Conservation (phyloP, 2,888 invertebrate species). For the Drosophila ustulata region DNA sequence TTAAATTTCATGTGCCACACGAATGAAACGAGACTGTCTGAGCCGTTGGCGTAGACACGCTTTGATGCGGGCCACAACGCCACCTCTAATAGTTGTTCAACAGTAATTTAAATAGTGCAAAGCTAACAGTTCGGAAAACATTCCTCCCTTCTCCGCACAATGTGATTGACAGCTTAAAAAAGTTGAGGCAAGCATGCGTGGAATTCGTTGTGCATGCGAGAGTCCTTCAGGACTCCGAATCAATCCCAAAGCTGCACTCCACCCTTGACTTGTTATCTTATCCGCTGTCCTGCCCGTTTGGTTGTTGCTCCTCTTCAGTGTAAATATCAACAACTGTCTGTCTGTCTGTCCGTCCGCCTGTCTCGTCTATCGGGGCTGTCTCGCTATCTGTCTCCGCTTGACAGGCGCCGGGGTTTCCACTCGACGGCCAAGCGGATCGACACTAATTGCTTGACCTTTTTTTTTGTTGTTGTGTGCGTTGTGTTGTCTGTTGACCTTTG, state of each 20-base stretch:
- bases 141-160: background rate
- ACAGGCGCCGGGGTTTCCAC: constrained; percentile 47
- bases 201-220: constrained; percentile 17
- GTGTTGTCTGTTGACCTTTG: constrained; percentile 74
- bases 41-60: constrained; percentile 16
- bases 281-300: constrained; percentile 28
- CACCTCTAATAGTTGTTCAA: constrained; percentile 30
- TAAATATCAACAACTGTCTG: constrained; percentile 58
- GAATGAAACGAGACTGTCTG: constrained; percentile 58
- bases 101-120: constrained; percentile 45
- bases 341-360: constrained; percentile 17
- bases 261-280: constrained; percentile 55
- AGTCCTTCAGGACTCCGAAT: constrained; percentile 23
- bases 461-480: constrained; percentile 22
- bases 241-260: constrained; percentile 29
- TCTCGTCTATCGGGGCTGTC: constrained; percentile 13
- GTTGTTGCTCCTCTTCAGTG: constrained; percentile 14
- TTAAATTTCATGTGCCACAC: constrained; percentile 65
- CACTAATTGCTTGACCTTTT: constrained; percentile 80
- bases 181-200: constrained; percentile 36
- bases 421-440: constrained; percentile 55
- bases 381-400: constrained; percentile 45
- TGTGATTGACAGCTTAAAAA: constrained; percentile 42
- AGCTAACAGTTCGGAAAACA: constrained; percentile 66
- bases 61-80: constrained; percentile 20